phyloP scores from a whole-genome alignment of 2,888 invertebrate species.

The Altica lythri region DNA sequence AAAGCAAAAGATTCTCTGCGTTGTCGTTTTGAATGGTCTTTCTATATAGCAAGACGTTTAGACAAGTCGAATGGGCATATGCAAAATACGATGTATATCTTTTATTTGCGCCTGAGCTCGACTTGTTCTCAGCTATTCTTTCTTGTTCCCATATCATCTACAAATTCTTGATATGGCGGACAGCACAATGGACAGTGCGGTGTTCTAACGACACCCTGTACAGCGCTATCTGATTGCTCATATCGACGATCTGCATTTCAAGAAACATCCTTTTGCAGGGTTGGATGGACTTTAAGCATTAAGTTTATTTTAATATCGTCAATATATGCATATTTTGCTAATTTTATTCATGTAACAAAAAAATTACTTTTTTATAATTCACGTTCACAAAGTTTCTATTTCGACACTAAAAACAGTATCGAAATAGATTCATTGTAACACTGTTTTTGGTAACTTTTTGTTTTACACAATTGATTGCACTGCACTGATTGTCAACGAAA shows the following conservation, averaged over 20 bases:
- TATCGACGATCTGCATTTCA: conserved; percentile 52
- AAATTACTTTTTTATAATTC: too few relatives aligned
- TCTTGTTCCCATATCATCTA: conserved; percentile 54
- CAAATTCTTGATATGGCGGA: conserved; percentile 54
- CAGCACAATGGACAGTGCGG: conserved; percentile 56
- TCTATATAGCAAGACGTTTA: conserved; percentile 39
- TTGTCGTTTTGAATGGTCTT: conserved; percentile 31
- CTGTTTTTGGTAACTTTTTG: too few relatives aligned
- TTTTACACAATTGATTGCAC: too few relatives aligned
- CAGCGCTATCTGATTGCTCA: conserved; percentile 54
- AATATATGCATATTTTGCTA: too few relatives aligned
- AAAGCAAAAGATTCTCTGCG: too few relatives aligned
- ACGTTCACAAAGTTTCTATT: too few relatives aligned
- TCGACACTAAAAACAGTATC: too few relatives aligned
- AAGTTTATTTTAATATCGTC: too few relatives aligned
- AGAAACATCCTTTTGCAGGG: conserved; percentile 45
- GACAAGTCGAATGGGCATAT: conserved; percentile 44
- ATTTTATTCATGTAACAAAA: too few relatives aligned
- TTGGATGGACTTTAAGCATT: conserved; percentile 6
- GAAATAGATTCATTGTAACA: too few relatives aligned
- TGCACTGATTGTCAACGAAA: too few relatives aligned
- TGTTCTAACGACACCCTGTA: conserved; percentile 57
- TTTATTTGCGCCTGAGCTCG: conserved; percentile 49
- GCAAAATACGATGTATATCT: conserved; percentile 49
- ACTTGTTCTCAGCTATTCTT: conserved; percentile 53